Percentiles rank a stretch among this genome's conserved stretches.
These are phyloP conservation scores for Platichthys flesus DNA, from an alignment of 2,113 vertebrate species.

Conservation along the genomic window DNA sequence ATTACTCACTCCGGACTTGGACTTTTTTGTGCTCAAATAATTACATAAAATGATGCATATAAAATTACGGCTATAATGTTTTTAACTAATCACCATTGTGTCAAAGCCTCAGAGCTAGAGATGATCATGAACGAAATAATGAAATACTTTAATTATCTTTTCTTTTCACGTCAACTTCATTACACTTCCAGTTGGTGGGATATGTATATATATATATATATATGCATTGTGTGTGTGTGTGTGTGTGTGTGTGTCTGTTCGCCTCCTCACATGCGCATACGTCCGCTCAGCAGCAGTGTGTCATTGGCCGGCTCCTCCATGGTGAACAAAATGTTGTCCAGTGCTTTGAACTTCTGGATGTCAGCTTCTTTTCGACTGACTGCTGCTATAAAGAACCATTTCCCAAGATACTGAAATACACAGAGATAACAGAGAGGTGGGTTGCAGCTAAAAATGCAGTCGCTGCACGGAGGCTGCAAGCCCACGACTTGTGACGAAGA, in stretches of 20 bases:
- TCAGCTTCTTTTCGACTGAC: slow-evolving; percentile 50
- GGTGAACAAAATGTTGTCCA: slow-evolving; percentile 61
- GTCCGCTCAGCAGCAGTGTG: slow-evolving; percentile 58
- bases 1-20: too few relatives aligned
- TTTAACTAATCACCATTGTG: too few relatives aligned
- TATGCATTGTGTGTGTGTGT: not conserved
- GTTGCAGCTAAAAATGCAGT: rapidly evolving
- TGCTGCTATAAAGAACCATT: slow-evolving; percentile 64
- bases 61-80: too few relatives aligned
- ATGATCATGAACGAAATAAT: too few relatives aligned
- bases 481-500: slow-evolving; percentile 27
- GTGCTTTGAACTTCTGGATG: slow-evolving; percentile 42
- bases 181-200: not conserved
- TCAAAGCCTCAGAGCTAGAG: too few relatives aligned
- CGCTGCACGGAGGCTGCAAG: not conserved
- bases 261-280: slow-evolving; percentile 59
- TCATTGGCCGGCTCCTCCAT: slow-evolving; percentile 40
- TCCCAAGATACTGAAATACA: slow-evolving; percentile 63
- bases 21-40: too few relatives aligned
- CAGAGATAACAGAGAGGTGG: slow-evolving; percentile 15
- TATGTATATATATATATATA: not conserved
- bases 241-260: not conserved
- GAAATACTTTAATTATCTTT: too few relatives aligned
- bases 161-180: too few relatives aligned
- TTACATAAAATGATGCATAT: too few relatives aligned